phyloP scores from a whole-genome alignment of 2,888 invertebrate species.

The Alviniconcha strummeri region DNA sequence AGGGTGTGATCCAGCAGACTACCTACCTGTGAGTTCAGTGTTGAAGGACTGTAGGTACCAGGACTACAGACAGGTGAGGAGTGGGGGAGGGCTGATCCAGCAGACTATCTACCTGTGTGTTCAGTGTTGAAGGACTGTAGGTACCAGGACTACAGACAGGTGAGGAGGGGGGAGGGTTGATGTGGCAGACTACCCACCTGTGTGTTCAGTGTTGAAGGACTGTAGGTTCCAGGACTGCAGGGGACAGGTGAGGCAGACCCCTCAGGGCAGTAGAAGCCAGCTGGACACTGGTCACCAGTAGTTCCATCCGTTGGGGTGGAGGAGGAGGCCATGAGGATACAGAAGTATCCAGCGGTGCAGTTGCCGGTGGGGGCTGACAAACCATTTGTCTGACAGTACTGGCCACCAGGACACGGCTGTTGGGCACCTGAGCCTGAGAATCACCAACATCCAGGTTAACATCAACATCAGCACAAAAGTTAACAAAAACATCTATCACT shows the following conservation, averaged over 20 bases:
- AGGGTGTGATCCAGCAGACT: too few relatives aligned
- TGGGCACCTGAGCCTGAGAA: slow-evolving; percentile 62
- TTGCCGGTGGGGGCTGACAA: slow-evolving; percentile 61
- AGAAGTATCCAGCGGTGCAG: slow-evolving; percentile 68
- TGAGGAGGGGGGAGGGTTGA: slow-evolving; percentile 23
- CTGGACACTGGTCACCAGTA: slow-evolving; percentile 63
- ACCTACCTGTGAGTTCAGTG: slow-evolving; percentile 48
- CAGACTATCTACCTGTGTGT: slow-evolving; percentile 20
- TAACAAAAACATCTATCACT: too few relatives aligned
- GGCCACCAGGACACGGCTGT: slow-evolving; percentile 63
- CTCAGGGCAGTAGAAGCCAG: slow-evolving; percentile 60
- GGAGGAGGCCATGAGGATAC: slow-evolving; percentile 51
- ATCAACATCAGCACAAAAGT: too few relatives aligned
- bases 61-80: too few relatives aligned
- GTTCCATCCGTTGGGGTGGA: slow-evolving; percentile 56
- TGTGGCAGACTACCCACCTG: slow-evolving; percentile 22
- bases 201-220: slow-evolving; percentile 53
- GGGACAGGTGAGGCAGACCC: slow-evolving; percentile 57
- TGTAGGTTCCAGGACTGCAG: slow-evolving; percentile 65
- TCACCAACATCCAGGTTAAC: not conserved
- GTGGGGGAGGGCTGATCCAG: too few relatives aligned
- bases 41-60: too few relatives aligned
- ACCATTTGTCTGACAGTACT: slow-evolving; percentile 64
- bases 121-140: slow-evolving; percentile 45
- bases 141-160: slow-evolving; percentile 64